Evolutionary conservation across 2,113 vertebrate species (phyloP).

Genomic region (Zapornia atra): DNA sequence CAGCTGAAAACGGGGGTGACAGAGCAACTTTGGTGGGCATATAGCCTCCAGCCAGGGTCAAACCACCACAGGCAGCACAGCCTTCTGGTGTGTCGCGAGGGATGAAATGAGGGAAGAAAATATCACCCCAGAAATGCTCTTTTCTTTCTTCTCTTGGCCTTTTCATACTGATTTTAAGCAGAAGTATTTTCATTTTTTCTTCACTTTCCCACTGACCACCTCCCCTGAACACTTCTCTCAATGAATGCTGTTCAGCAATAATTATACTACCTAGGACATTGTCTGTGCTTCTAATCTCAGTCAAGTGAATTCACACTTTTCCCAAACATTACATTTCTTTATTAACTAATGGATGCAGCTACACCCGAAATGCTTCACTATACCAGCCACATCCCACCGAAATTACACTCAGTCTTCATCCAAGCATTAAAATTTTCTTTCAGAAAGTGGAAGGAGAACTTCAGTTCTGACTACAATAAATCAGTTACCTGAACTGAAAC

Average conservation of each 20-base stretch:
- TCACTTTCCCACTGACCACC: neutral
- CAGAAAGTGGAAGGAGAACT: neutral
- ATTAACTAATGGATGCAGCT: neutral
- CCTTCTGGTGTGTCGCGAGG: no score
- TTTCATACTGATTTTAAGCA: neutral
- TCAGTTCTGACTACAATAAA: neutral
- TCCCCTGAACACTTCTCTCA: neutral
- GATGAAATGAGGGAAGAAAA: neutral
- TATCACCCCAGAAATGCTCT: neutral
- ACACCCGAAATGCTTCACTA: neutral
- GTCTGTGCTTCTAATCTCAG: neutral
- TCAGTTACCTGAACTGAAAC: neutral
- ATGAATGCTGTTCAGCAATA: neutral
- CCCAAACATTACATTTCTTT: neutral
- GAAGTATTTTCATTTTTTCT: neutral
- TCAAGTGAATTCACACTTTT: neutral
- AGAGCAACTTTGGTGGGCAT: no score
- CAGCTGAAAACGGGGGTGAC: no score
- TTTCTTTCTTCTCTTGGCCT: neutral
- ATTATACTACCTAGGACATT: neutral
- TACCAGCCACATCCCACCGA: neutral
- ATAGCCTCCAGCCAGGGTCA: no score
- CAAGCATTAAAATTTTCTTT: neutral
- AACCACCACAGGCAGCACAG: no score
- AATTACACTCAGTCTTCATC: neutral